Evolutionary conservation across 2,888 invertebrate genomes (phyloP).

Genomic region (Orthosia gracilis): DNA sequence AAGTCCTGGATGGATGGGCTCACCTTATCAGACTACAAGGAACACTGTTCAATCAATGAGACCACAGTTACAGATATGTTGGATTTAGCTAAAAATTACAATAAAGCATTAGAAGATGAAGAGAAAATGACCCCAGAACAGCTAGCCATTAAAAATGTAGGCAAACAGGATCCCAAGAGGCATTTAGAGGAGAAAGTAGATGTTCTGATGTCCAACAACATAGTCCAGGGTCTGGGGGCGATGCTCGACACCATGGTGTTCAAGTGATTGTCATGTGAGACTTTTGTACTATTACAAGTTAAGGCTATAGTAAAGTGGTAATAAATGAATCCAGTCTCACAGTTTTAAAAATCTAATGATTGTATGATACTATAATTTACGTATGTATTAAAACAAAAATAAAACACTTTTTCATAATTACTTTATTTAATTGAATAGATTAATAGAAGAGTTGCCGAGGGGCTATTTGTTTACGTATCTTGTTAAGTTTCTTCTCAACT

Average conservation of each 20-base stretch:
- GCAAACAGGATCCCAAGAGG: conserved; percentile 99
- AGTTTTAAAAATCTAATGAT: conserved; percentile 76
- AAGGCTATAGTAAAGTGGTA: conserved; percentile 82
- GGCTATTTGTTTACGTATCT: conserved; percentile 82
- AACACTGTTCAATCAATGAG: conserved; percentile 98
- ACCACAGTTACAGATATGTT: conserved; percentile 99
- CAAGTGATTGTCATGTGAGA: conserved; percentile 82
- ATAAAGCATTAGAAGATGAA: conserved; percentile 99
- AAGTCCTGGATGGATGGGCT: conserved; percentile 99
- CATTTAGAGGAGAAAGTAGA: conserved; percentile 99
- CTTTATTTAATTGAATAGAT: conserved; percentile 64
- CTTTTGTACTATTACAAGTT: conserved; percentile 74
- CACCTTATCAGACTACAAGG: conserved; percentile 97
- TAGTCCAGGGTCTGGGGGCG: conserved; percentile 99
- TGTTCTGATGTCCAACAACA: conserved; percentile 98
- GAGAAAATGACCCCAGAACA: conserved; percentile 99
- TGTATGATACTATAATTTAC: conserved; percentile 84
- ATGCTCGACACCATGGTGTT: conserved; percentile 95
- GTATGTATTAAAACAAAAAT: conserved; percentile 81
- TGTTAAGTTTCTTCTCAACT: conserved; percentile 74
- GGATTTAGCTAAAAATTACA: conserved; percentile 99
- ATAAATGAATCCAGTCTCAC: conserved; percentile 78
- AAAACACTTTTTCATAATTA: conserved; percentile 74
- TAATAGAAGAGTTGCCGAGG: conserved; percentile 81
- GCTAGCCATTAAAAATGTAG: conserved; percentile 99